Evolutionary conservation across 2,888 invertebrate species (phyloP).

Genomic region (Macaria liturata): DNA sequence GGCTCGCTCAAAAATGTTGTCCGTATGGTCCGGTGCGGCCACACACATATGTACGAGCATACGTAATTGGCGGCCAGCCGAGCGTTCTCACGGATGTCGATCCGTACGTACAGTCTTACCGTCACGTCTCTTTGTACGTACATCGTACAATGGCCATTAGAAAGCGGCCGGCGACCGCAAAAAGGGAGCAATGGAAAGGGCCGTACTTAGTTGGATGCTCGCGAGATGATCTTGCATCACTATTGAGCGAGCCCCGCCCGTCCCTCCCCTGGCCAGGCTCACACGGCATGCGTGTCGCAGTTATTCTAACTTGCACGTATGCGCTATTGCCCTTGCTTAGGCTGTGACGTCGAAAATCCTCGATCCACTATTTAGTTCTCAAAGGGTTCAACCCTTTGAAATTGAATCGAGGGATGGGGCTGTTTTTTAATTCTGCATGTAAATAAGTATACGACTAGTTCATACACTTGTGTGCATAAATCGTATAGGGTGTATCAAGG

Average conservation of each 20-base stretch:
- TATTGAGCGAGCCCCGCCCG: slow-evolving; percentile 53
- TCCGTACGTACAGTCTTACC: slow-evolving; percentile 52
- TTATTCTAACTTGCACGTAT: slow-evolving; percentile 48
- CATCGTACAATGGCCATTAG: slow-evolving; percentile 79
- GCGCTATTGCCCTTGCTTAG: slow-evolving; percentile 65
- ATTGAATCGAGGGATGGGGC: slow-evolving; percentile 69
- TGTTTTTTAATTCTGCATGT: slow-evolving; percentile 77
- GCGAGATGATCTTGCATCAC: slow-evolving; percentile 75
- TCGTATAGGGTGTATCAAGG: slow-evolving; percentile 77
- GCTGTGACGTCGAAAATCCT: slow-evolving; percentile 63
- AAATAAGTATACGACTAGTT: slow-evolving; percentile 80
- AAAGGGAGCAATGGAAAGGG: slow-evolving; percentile 78
- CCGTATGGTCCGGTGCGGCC: slow-evolving; percentile 25
- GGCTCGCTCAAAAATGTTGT: slow-evolving; percentile 16
- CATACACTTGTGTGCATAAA: slow-evolving; percentile 76
- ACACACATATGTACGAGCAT: slow-evolving; percentile 46
- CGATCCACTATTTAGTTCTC: slow-evolving; percentile 57
- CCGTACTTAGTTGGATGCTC: slow-evolving; percentile 54
- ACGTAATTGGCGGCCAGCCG: slow-evolving; percentile 52
- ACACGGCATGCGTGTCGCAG: slow-evolving; percentile 50
- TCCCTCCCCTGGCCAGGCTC: slow-evolving; percentile 35
- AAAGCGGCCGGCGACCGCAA: slow-evolving; percentile 78
- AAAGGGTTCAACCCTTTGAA: slow-evolving; percentile 79
- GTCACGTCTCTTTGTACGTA: slow-evolving; percentile 59
- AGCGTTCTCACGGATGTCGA: slow-evolving; percentile 74